These are phyloP conservation scores for Cairina moschata DNA, from an alignment of 2,113 vertebrate species.

Conservation along the genomic window DNA sequence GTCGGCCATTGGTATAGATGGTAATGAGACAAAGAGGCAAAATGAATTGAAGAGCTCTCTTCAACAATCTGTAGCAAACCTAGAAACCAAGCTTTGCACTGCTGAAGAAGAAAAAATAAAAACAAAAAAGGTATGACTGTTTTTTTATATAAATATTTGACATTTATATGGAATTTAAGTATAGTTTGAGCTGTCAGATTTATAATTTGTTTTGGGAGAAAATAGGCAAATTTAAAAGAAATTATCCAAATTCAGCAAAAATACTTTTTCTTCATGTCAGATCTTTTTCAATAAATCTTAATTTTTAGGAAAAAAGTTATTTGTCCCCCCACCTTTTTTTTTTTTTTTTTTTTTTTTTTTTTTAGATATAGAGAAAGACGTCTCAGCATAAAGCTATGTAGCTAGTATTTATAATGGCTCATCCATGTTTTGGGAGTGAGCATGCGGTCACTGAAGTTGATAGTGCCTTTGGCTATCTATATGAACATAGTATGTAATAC, in stretches of 20 bases:
- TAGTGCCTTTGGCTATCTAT: neutral
- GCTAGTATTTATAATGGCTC: neutral
- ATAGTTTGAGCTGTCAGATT: neutral
- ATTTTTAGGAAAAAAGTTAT: neutral
- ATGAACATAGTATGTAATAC: neutral
- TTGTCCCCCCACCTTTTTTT: no score
- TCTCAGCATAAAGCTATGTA: neutral
- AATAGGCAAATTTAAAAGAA: no score
- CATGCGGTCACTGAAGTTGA: neutral
- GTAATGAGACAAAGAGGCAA: slow-evolving; percentile 2
- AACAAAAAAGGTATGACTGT: slow-evolving; percentile 75
- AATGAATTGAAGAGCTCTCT: slow-evolving; percentile 51
- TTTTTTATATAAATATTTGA: neutral
- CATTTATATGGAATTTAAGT: neutral
- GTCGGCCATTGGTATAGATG: neutral
- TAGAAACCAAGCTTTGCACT: slow-evolving; percentile 72
- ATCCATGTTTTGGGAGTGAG: neutral
- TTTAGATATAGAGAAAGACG: neutral
- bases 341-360: no score
- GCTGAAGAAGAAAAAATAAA: slow-evolving; percentile 81
- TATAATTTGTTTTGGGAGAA: neutral
- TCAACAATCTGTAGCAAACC: slow-evolving; percentile 70
- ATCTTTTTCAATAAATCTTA: neutral
- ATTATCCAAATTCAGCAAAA: neutral
- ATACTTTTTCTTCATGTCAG: neutral